Base-by-base conservation (phyloP, 35 echinoderm and acorn worm species). In the Ophiothrix spiculata region DNA sequence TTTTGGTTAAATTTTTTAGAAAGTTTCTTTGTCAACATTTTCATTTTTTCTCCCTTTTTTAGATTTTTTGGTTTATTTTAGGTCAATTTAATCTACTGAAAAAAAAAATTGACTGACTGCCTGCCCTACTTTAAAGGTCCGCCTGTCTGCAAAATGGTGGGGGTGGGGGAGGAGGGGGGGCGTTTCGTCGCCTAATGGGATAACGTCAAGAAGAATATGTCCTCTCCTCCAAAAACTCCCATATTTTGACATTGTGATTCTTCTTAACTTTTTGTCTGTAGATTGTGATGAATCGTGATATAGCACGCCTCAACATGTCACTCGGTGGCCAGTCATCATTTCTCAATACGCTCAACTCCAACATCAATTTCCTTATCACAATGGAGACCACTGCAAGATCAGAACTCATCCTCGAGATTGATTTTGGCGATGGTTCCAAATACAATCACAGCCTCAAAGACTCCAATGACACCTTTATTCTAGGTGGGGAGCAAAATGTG, bases 401-500 rank as follows among this genome's bases (percentile, higher is more conserved):
- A 64, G 75, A 91, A 33, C 87, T 84, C 39, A 32, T 77, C n/a
- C 81, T 99, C 0, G 56, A 54, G 75, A 63, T 99, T n/a, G 86
- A 94, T 63, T 99, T 94, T 87, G 96, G 90, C 8, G 96, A 99
- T 42, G 92, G 92, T 33, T 80, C 29, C 0, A 49, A 56, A 8
- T 99, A 87, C 79, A 87, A 88, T 75, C 92, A 91, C 46, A 82
- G 77, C 82, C 86, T 99, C 13, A 76, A 83, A 17, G 96, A 94
- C 33, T 75, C 89, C 60, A 99, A 99, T 77, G 86, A 94, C 80
- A 91, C 91, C 0, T 91, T 99, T 63, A 98, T 98, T 28, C 77
- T 60, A 3, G 91, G 91, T 4, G 89, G 89, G 0, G 56, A 8
- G 15, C 80, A 54, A 0, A 85, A 90, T 35, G 25, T 78, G 4